Evolutionary conservation across 2,888 invertebrate genomes (phyloP).

Genomic region (Drosophila pseudotalamancana): DNA sequence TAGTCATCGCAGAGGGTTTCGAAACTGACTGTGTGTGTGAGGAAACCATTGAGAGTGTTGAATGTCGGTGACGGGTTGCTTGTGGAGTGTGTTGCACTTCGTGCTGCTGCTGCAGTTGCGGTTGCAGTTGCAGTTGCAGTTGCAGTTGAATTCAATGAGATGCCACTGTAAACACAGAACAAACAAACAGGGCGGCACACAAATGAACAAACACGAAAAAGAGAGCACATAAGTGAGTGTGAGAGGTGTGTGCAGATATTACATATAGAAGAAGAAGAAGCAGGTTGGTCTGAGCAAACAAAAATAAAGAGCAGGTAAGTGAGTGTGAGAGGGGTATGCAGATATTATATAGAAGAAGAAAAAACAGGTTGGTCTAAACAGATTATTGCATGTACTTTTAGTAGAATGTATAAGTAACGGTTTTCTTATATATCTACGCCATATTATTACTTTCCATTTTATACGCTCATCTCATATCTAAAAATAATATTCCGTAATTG

Average conservation of each 20-base stretch:
- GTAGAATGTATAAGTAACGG: too few relatives aligned
- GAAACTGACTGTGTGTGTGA: slow-evolving; percentile 71
- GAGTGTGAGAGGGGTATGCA: background rate
- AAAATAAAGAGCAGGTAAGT: background rate
- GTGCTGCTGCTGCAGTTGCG: slow-evolving; percentile 27
- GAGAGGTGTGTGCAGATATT: background rate
- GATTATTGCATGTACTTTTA: too few relatives aligned
- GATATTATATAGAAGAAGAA: background rate
- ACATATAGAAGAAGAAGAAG: background rate
- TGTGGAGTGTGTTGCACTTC: slow-evolving; percentile 32
- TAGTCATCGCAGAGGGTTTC: slow-evolving; percentile 80
- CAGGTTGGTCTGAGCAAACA: too few relatives aligned
- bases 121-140: slow-evolving; percentile 17
- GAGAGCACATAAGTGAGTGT: background rate
- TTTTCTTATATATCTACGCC: background rate
- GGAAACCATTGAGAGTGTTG: slow-evolving; percentile 64
- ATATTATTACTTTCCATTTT: background rate
- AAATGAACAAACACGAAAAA: slow-evolving; percentile 14
- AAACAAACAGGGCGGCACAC: slow-evolving; percentile 32
- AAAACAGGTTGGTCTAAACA: too few relatives aligned
- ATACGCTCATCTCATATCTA: slow-evolving; percentile 10
- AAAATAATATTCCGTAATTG: slow-evolving; percentile 13
- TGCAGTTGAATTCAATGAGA: slow-evolving; percentile 63
- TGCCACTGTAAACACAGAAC: slow-evolving; percentile 61
- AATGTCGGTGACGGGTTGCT: slow-evolving; percentile 61